phyloP scores from a whole-genome alignment of 2,797 vertebrate species.

The Poecilia picta region DNA sequence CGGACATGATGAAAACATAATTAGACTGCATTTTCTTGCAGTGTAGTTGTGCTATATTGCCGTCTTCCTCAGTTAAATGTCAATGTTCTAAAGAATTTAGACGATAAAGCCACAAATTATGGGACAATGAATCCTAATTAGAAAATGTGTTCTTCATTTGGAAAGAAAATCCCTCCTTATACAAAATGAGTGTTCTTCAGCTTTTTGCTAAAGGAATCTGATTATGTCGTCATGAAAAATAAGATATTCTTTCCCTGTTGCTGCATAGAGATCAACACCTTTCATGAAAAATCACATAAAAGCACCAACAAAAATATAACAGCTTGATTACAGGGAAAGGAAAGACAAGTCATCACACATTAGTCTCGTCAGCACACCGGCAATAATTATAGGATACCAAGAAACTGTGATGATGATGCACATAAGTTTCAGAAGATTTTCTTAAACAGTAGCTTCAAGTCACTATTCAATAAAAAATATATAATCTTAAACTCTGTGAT shows the following conservation, averaged over 20 bases:
- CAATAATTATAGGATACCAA: constrained; percentile 4
- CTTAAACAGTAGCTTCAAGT: not conserved
- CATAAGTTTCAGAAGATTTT: not conserved
- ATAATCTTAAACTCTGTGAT: not conserved
- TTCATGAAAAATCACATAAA: constrained; percentile 31
- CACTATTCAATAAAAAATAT: not conserved
- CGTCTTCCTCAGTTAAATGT: not conserved
- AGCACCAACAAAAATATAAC: constrained; percentile 18
- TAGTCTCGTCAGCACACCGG: constrained; percentile 12
- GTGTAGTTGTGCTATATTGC: not conserved
- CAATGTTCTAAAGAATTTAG: constrained; percentile 7
- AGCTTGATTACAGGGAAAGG: constrained; percentile 10
- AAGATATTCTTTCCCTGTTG: constrained; percentile 20
- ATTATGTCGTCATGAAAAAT: constrained; percentile 39
- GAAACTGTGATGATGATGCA: not conserved
- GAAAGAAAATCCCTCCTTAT: constrained; percentile 35
- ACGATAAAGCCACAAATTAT: constrained; percentile 29
- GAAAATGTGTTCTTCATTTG: constrained; percentile 9
- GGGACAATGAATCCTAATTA: constrained; percentile 5
- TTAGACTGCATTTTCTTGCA: constrained; percentile 32
- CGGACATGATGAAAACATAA: not conserved
- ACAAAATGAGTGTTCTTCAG: constrained; percentile 26
- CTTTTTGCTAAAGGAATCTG: constrained; percentile 33
- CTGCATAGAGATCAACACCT: constrained; percentile 39
- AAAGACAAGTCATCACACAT: constrained; percentile 24